phyloP scores from a whole-genome alignment of 2,113 vertebrate species.

The Melanocharis versteri region DNA sequence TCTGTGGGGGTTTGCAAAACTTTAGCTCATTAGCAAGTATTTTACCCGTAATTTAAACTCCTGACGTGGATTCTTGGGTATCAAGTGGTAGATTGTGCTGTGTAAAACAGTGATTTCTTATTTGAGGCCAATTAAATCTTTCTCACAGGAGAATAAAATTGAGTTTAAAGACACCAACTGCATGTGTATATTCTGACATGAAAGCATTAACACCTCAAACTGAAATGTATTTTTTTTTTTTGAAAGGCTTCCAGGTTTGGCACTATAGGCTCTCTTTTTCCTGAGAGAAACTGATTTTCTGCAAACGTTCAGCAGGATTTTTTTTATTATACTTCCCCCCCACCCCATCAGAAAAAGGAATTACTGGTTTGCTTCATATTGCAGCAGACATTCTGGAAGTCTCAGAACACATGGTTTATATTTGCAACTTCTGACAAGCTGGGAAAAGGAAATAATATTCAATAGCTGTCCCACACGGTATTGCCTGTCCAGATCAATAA shows the following conservation, averaged over 20 bases:
- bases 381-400: background rate
- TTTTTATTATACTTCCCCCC: background rate
- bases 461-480: background rate
- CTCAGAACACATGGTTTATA: background rate
- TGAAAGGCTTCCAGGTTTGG: background rate
- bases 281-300: background rate
- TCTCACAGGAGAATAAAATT: background rate
- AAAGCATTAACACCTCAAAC: background rate
- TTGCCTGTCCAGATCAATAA: background rate
- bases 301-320: background rate
- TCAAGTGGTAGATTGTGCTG: background rate
- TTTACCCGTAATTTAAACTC: background rate
- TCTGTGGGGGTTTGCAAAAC: background rate
- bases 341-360: background rate
- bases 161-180: background rate
- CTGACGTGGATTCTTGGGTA: background rate
- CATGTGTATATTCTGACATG: background rate
- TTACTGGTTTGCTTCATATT: background rate
- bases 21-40: constrained; percentile 2
- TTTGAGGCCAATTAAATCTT: constrained; percentile 35
- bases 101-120: background rate
- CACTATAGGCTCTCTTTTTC: background rate
- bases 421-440: background rate
- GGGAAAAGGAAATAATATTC: background rate
- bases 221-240: background rate